Percentiles rank a stretch among this genome's conserved stretches.
Evolutionary conservation across 2,113 vertebrate species (phyloP).

Genomic region (Glaucomys volans): DNA sequence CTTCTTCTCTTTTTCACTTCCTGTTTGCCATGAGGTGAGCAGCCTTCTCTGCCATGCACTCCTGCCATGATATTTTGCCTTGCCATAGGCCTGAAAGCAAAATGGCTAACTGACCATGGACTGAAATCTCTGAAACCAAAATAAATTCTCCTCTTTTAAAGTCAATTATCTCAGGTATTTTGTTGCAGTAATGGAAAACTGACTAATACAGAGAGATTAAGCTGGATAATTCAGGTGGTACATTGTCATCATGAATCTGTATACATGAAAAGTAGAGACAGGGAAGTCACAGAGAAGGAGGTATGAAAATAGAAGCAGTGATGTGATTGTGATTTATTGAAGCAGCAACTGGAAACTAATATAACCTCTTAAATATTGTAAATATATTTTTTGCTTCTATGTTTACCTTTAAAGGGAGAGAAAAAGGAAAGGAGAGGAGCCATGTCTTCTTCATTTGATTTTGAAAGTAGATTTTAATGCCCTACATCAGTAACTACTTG

Average conservation of each 20-base stretch:
- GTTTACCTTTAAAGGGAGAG: background rate
- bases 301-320: background rate
- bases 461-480: background rate
- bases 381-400: background rate
- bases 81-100: background rate
- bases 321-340: background rate
- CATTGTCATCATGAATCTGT: background rate
- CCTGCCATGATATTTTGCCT: too few relatives aligned
- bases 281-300: background rate
- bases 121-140: background rate
- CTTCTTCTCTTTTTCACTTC: background rate
- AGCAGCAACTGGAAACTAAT: background rate
- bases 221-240: background rate
- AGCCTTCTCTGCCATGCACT: background rate
- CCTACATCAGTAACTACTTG: background rate
- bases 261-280: background rate
- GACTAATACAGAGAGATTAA: background rate
- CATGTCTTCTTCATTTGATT: background rate
- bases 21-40: background rate
- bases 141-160: background rate
- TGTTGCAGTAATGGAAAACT: background rate
- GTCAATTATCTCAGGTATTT: background rate
- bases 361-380: background rate
- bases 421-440: background rate
- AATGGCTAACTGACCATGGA: background rate